Base-by-base conservation (phyloP, 1,140 invertebrate species). In the Megalopta genalis region DNA sequence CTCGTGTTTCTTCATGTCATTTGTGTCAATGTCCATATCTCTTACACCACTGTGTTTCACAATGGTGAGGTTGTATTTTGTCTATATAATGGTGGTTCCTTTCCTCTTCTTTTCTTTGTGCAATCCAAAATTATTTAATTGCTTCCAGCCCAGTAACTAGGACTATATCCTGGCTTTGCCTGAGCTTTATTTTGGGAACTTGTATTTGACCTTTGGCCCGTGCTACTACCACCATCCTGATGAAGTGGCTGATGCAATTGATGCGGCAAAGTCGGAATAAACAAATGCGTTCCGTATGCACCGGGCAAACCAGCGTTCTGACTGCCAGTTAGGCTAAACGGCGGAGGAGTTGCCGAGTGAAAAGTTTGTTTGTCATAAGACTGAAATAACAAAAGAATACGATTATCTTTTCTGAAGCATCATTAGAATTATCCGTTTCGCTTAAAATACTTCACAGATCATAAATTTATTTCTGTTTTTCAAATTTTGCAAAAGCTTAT, bases 351-450 rank as follows among this genome's bases (percentile, higher is more conserved):
- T 70, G 95, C 96, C 65, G 96, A 96, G 91, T 97, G 96, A 93
- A 97, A 97, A 87, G 95, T 96, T 90, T 96, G 96, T 93, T 97
- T 97, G 80, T 97, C 96, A 90, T 97, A 97, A 5, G 96, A 96
- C 96, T 97, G 91, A 25, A 94, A 93, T 81, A 86, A 81, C 1
- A 69, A 16, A 63, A 9, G 21, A 76, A 8, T 21, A 16, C 57
- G 49, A 73, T 80, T 62, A n/a, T 14, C 3, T 25, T 49, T 21
- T 57, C 9, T 57, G 0, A 57, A 57, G n/a, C 6, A 57, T 57
- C 7, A 1, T 57, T n/a, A n/a, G 7, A 54, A 6, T 21, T 54
- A 54, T 54, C 16, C 18, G 21, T 54, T 54, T 54, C 21, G 21
- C 52, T 6, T 16, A 21, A 54, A 21, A 5, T 54, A 54, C 18